Conservation (phyloP, 2,797 vertebrate genomes). For the Megaceryle alcyon region DNA sequence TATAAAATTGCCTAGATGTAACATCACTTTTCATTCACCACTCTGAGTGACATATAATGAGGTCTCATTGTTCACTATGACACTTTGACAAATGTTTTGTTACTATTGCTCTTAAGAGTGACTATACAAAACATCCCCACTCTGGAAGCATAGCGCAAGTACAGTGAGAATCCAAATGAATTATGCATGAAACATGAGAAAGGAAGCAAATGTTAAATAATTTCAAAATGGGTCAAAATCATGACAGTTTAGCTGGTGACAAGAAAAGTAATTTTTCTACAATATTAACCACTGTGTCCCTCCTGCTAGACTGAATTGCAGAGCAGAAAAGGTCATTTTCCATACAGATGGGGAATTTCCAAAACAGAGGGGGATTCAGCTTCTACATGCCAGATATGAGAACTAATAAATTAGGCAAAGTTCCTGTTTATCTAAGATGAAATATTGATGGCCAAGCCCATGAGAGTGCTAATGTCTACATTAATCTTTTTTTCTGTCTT, state of each 20-base stretch:
- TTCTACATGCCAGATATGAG: slow-evolving; percentile 75
- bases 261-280: slow-evolving; percentile 74
- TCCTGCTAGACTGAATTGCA: slow-evolving; percentile 76
- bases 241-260: slow-evolving; percentile 74
- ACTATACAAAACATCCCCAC: neutral
- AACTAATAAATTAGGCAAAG: slow-evolving; percentile 83
- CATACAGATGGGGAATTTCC: slow-evolving; percentile 72
- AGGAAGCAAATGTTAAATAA: slow-evolving; percentile 77
- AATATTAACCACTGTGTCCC: slow-evolving; percentile 78
- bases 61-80: slow-evolving; percentile 36
- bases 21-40: slow-evolving; percentile 27
- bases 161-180: slow-evolving; percentile 67
- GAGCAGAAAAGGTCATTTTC: slow-evolving; percentile 78
- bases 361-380: slow-evolving; percentile 59
- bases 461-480: slow-evolving; percentile 75
- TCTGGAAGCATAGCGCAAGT: neutral
- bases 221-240: slow-evolving; percentile 76
- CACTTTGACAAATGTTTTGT: slow-evolving; percentile 54
- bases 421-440: slow-evolving; percentile 79
- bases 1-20: slow-evolving; percentile 10
- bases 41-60: slow-evolving; percentile 32
- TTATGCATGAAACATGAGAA: slow-evolving; percentile 74
- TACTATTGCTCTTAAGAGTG: slow-evolving; percentile 24
- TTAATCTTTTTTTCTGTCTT: slow-evolving; percentile 77
- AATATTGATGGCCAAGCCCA: slow-evolving; percentile 78